Evolutionary conservation across 2,113 vertebrate genomes (phyloP), one percentile per base, ranked within the genome.

Genomic region (Pterocles gutturalis): DNA sequence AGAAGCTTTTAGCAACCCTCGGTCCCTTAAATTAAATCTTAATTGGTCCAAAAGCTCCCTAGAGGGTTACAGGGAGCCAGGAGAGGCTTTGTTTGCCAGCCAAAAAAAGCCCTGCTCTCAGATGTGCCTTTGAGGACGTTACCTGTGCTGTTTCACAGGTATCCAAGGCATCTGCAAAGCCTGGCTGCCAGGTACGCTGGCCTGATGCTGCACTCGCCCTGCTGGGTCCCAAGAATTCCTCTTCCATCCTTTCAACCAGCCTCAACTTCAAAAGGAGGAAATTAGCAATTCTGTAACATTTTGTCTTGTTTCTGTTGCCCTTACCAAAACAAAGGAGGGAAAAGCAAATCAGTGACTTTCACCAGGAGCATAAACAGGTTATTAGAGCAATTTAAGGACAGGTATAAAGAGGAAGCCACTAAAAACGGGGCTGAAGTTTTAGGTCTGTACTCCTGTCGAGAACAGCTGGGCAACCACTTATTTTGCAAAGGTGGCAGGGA

Each of bases 131-230:
- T 10, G 65, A 75, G 69, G 82, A 71, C 43, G 80, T 80, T 76
- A 91, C 87, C 93, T 94, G 77, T 1, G 4, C 71, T 11, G 54
- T 7, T 62, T 10, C 87, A 43, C 80, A 92, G 83, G 70, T 70
- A 93, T 89, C 87, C 43, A 34, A 75, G 73, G 93, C 96, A 96
- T 96, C 45, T 78, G 53, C 69, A 83, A 64, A 84, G 48, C 71
- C 53, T 54, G 72, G 43, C 87, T 96, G 65, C 89, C 89, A 90
- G 75, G 83, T 81, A 75, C 18, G 1, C 46, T 3, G 8, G 34
- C 41, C 60, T 43, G 20, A 80, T 79, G 64, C 78, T 29, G 38
- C 28, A 7, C 65, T 46, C 3, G 1, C 55, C 72, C 61, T 46
- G 4, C 10, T 28, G 61, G 4, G 8, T 29, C 73, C 45, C 41